These are phyloP conservation scores for Portunus trituberculatus DNA, from an alignment of 1,140 invertebrate genomes.

Conservation along the genomic window DNA sequence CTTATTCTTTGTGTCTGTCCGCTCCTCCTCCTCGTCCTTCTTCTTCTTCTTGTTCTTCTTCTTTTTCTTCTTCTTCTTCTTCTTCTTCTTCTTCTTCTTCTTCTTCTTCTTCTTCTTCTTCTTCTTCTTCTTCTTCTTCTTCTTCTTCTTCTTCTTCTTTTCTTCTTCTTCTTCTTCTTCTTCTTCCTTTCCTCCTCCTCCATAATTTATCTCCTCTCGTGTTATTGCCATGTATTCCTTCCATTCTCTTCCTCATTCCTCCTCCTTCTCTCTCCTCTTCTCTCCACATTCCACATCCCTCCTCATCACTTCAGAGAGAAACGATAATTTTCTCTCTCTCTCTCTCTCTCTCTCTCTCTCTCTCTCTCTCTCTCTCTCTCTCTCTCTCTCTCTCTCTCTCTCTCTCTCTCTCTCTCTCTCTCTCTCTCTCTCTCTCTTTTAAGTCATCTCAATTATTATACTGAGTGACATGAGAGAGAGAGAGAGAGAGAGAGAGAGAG, in stretches of 20 bases:
- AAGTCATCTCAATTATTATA: background rate
- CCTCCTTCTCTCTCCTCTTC: no score
- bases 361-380: no score
- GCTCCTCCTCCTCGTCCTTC: background rate
- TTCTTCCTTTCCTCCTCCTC: background rate
- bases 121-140: background rate
- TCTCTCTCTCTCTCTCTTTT: no score
- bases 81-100: background rate
- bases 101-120: background rate
- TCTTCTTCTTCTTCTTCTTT: background rate
- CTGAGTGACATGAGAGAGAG: background rate
- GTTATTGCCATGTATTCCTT: no score
- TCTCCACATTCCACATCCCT: no score
- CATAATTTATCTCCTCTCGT: background rate
- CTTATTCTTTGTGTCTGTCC: background rate
- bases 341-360: no score
- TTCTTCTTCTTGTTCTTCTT: background rate
- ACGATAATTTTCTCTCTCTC: no score
- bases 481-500: background rate
- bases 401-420: no score
- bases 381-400: no score
- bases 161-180: background rate
- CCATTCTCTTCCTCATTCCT: no score
- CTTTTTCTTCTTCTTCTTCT: background rate
- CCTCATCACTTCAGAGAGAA: no score